These are phyloP conservation scores for Eilema griseolum DNA, from an alignment of 2,888 invertebrate species.

Conservation along the genomic window DNA sequence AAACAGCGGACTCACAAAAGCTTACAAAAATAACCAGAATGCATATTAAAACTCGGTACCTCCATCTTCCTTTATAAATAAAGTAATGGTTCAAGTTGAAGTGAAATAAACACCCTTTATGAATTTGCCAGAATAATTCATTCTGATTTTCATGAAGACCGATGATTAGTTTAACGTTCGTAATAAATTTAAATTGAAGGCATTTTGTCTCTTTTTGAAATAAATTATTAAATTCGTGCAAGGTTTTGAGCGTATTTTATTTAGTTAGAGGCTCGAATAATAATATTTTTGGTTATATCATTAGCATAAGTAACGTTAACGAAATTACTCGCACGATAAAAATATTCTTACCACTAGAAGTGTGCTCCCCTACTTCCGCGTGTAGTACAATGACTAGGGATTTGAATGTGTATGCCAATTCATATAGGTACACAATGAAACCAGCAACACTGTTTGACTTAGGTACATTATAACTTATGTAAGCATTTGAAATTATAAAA, in stretches of 20 bases:
- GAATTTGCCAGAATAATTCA: constrained; percentile 29
- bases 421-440: background rate
- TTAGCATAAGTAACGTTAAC: background rate
- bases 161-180: constrained; percentile 40
- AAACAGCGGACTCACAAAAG: background rate
- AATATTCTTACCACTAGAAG: background rate
- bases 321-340: too few relatives aligned
- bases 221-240: constrained; percentile 24
- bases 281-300: background rate
- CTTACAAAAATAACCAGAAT: background rate
- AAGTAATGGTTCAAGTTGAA: constrained; percentile 7
- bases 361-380: too few relatives aligned
- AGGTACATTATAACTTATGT: background rate
- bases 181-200: constrained; percentile 31
- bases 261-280: background rate
- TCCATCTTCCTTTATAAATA: constrained; percentile 11
- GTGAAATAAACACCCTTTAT: constrained; percentile 15
- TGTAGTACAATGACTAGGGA: background rate
- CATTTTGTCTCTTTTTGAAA: constrained; percentile 20
- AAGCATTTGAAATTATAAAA: background rate
- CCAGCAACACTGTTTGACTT: background rate
- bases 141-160: constrained; percentile 22
- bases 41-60: background rate
- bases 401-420: background rate
- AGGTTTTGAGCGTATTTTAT: constrained; percentile 4